Conservation (phyloP, 2,888 invertebrate genomes). For the Mactromeris polynyma region DNA sequence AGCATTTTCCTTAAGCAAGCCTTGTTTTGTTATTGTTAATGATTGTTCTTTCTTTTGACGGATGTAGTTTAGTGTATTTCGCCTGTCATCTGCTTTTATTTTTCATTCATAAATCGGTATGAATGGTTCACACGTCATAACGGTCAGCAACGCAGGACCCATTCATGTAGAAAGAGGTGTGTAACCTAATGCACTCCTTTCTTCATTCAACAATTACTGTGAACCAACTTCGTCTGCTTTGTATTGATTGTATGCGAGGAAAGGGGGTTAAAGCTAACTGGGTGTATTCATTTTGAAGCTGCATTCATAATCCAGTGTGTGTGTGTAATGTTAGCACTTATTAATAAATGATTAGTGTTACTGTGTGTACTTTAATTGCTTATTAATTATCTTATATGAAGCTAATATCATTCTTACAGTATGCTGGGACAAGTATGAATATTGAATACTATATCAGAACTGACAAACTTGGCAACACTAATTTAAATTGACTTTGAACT, state of each 20-base stretch:
- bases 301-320: no score
- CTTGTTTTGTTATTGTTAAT: background rate
- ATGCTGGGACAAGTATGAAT: no score
- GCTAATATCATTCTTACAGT: no score
- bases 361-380: no score
- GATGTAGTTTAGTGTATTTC: background rate
- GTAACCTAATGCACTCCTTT: background rate
- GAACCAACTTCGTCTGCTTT: background rate
- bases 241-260: background rate
- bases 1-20: background rate
- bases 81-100: background rate
- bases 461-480: no score
- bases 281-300: no score
- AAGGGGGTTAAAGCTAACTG: no score
- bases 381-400: no score
- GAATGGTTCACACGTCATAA: conserved; percentile 66
- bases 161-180: conserved; percentile 34
- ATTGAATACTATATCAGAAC: no score
- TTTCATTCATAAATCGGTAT: conserved; percentile 72
- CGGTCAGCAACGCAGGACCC: conserved; percentile 43
- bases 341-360: no score
- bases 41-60: background rate
- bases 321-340: no score
- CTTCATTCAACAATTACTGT: background rate
- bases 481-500: no score